Evolutionary conservation across 2,797 vertebrate genomes (phyloP), one percentile per base, ranked within the genome.

Genomic region (Scarus forsteni): DNA sequence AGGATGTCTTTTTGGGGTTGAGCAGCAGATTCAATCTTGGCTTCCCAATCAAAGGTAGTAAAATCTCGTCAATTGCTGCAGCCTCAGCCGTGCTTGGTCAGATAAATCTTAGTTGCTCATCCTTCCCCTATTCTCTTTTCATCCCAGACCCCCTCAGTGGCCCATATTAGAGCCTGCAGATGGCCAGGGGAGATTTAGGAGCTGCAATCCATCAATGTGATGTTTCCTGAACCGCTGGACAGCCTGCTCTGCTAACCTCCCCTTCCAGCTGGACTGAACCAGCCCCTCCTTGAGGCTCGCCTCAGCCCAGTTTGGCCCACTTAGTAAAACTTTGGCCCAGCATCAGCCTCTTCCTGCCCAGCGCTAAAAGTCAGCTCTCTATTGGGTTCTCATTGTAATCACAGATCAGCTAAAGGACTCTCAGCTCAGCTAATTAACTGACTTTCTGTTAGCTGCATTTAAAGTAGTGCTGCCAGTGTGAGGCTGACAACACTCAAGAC

Each of bases 121-220:
- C 89, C 87, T 81, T 90, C 73, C 87, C 84, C 70, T 81, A 85
- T 91, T 87, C 90, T 90, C 79, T 87, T 91, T 90, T 91, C 83
- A 90, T 90, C 84, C 74, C 36, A 71, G 85, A 85, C 86, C 85
- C 86, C 52, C 88, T 87, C 85, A 77, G 86, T 90, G 91, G 83
- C 92, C 88, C 86, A 89, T 85, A 92, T 93, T 93, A 92, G 88
- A 88, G 88, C 73, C 79, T 88, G 84, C 88, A 92, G 92, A 92
- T 91, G 92, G 87, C 89, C 92, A 85, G 74, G 73, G 82, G 88
- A 93, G 91, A 93, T 94, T 91, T 87, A 83, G 85, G 78, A 89
- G 73, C 89, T 86, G 89, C 88, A 90, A 93, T 93, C 90, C 84
- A 92, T 92, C 90, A 90, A 88, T 88, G 85, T 90, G 88, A 90